phyloP scores from a whole-genome alignment of 2,888 invertebrate species.

The Oscheius sp. region DNA sequence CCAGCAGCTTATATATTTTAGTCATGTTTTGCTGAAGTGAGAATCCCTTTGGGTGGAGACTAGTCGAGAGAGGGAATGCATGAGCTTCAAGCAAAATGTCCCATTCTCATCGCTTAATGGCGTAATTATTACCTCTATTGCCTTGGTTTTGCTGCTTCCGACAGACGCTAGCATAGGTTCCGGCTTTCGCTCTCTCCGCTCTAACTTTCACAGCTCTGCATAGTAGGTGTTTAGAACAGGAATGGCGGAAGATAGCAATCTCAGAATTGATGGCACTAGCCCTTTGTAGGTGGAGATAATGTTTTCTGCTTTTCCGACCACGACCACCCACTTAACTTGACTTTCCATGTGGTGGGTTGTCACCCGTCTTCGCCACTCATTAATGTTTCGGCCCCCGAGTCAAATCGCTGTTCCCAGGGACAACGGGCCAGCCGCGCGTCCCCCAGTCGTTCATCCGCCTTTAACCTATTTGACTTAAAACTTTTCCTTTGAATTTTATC shows the following conservation, averaged over 20 bases:
- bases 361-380: slow-evolving; percentile 22
- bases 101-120: neutral
- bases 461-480: neutral
- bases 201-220: neutral
- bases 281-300: slow-evolving; percentile 2
- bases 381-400: slow-evolving; percentile 16
- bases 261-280: slow-evolving; percentile 15
- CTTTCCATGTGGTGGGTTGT: slow-evolving; percentile 4
- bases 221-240: slow-evolving; percentile 14
- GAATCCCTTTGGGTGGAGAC: neutral
- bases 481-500: neutral
- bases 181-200: neutral
- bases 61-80: neutral
- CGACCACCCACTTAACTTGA: neutral
- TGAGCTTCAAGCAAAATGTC: neutral
- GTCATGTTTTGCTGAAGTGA: neutral
- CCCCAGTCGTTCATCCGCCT: slow-evolving; percentile 6
- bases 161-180: neutral
- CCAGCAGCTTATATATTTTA: neutral
- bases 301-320: neutral
- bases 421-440: slow-evolving; percentile 14
- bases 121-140: slow-evolving; percentile 20
- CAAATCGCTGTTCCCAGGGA: slow-evolving; percentile 20
- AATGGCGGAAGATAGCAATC: slow-evolving; percentile 22
- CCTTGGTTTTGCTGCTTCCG: slow-evolving; percentile 16